Base-by-base conservation (phyloP, 1,140 invertebrate species). In the Araneus ventricosus region DNA sequence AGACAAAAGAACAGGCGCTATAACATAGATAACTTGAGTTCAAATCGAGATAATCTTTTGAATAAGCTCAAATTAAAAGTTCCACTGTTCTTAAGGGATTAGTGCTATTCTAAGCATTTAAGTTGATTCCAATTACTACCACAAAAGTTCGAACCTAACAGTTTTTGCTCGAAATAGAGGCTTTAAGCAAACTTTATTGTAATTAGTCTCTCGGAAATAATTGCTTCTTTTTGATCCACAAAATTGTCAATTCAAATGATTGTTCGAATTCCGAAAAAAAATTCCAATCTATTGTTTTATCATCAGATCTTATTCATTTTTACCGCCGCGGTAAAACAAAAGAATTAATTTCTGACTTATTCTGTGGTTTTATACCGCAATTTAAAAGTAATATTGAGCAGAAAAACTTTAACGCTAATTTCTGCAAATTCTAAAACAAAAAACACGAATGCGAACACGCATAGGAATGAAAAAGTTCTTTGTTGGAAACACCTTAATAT, bases 261-360 rank as follows among this genome's bases (percentile, higher is more conserved):
- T 82, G 80, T 82, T 82, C 20, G 17, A 30, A 75, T 20, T 75
- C 41, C 20, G 3, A 3, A 80, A 52, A 82, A 82, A 82, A 82
- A 82, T n/a, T 45, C 20, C n/a, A 45, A 45, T 39, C 80, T 82
- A 82, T 82, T 82, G 80, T 82, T 82, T 82, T 82, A 52, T 52
- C 37, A 82, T 45, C 80, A 82, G 30, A 82, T 14, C 37, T n/a
- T 82, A 52, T 52, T 52, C 41, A 52, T 82, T 82, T 82, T 82
- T 82, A 45, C 20, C 37, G 10, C 39, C 8, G 34, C 4, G 4
- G 14, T 75, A 45, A 45, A 82, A 82, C 80, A 82, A 82, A 82
- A 82, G 80, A 82, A 52, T 52, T 82, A 82, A 82, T 82, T 82
- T 39, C 80, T 8, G 41, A 82, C 10, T 45, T 82, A 82, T 52